Evolutionary conservation across 2,113 vertebrate species (phyloP).

Genomic region (Dendrocopos noguchii): DNA sequence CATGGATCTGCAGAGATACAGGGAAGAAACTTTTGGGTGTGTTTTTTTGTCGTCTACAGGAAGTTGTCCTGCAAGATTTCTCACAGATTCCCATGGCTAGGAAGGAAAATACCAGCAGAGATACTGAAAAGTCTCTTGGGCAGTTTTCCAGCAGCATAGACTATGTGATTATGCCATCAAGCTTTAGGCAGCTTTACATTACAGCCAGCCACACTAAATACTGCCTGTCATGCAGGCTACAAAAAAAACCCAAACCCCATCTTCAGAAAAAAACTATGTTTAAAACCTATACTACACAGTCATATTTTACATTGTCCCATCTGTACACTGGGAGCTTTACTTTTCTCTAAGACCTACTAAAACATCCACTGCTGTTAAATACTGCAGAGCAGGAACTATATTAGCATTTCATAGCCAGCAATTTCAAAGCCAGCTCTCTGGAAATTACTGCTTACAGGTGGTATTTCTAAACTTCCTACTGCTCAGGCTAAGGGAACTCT

Average conservation of each 20-base stretch:
- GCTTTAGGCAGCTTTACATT: not conserved
- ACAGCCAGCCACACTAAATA: not conserved
- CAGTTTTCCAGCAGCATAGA: not conserved
- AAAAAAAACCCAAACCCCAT: not conserved
- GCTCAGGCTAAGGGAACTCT: not conserved
- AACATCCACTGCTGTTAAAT: not conserved
- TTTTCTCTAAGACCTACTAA: not conserved
- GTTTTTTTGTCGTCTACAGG: not conserved
- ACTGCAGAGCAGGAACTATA: not conserved
- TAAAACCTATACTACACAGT: not conserved
- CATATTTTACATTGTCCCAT: not conserved
- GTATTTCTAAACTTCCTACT: not conserved
- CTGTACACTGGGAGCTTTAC: not conserved
- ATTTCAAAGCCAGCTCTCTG: not conserved
- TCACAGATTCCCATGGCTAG: not conserved
- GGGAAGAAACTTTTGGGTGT: not conserved
- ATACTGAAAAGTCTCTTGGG: not conserved
- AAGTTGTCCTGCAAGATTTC: not conserved
- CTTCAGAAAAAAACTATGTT: not conserved
- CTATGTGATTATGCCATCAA: not conserved
- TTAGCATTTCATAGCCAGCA: not conserved
- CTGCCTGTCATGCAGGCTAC: not conserved
- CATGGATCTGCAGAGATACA: not conserved
- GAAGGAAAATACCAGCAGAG: not conserved
- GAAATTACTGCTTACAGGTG: not conserved